Percentiles rank a stretch among this genome's conserved stretches.
Evolutionary conservation across 2,113 vertebrate species (phyloP).

Genomic region (Corythoichthys haematopterus): DNA sequence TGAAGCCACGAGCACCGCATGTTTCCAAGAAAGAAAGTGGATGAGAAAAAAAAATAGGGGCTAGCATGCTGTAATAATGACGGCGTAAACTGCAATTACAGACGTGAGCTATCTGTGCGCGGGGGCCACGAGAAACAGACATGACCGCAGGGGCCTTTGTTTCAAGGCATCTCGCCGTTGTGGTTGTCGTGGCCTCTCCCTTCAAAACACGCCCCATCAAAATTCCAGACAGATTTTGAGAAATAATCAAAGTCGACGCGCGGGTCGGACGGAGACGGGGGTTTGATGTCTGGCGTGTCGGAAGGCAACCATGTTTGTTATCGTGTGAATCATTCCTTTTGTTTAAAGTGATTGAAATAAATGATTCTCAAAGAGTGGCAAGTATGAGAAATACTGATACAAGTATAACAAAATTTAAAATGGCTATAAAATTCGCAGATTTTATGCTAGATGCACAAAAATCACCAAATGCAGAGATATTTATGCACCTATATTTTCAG

Average conservation of each 20-base stretch:
- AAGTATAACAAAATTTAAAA: no score
- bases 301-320: slow-evolving; percentile 71
- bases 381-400: no score
- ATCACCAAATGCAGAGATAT: no score
- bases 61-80: slow-evolving; percentile 64
- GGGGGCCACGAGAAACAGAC: slow-evolving; percentile 64
- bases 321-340: slow-evolving; percentile 50
- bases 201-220: slow-evolving; percentile 72
- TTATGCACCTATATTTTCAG: no score
- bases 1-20: slow-evolving; percentile 28
- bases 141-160: slow-evolving; percentile 71
- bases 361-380: no score
- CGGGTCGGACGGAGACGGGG: slow-evolving; percentile 52
- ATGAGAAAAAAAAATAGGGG: slow-evolving; percentile 29
- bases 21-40: slow-evolving; percentile 39
- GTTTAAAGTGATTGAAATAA: slow-evolving; percentile 42
- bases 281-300: slow-evolving; percentile 70
- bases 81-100: slow-evolving; percentile 67
- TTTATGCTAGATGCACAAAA: no score
- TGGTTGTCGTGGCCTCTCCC: slow-evolving; percentile 61
- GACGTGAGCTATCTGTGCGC: slow-evolving; percentile 57
- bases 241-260: slow-evolving; percentile 69
- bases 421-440: no score
- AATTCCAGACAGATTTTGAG: slow-evolving; percentile 68
- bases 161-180: slow-evolving; percentile 68